Conservation (phyloP, 1,140 invertebrate genomes). For the Drosophila asahinai region DNA sequence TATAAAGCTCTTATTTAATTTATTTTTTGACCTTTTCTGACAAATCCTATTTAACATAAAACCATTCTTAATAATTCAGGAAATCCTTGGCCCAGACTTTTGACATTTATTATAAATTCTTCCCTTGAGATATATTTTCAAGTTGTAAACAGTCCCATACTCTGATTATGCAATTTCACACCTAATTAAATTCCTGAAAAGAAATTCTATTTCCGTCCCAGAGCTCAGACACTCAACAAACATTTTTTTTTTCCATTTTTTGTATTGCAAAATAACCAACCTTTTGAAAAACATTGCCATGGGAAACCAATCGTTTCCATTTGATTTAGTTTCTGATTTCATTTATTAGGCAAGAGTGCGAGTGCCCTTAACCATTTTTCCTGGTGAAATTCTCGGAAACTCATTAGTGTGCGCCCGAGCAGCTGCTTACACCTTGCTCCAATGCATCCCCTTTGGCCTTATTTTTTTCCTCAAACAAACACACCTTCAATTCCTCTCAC, state of each 20-base stretch:
- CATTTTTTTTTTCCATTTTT: background rate
- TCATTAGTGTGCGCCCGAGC: slow-evolving; percentile 62
- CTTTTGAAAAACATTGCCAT: slow-evolving; percentile 3
- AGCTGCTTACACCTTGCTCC: slow-evolving; percentile 50
- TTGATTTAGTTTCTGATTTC: slow-evolving; percentile 41
- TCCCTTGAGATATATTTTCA: background rate
- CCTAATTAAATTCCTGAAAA: slow-evolving; percentile 2
- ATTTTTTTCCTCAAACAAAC: background rate
- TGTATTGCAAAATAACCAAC: slow-evolving; percentile 8
- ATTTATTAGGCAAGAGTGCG: slow-evolving; percentile 14
- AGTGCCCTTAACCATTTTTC: slow-evolving; percentile 13
- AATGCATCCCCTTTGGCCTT: slow-evolving; percentile 12
- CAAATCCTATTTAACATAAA: background rate
- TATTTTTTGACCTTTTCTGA: background rate
- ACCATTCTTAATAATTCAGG: background rate
- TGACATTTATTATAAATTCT: background rate
- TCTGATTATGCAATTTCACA: slow-evolving; percentile 1
- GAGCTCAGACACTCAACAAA: slow-evolving; percentile 13
- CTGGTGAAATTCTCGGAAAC: slow-evolving; percentile 41
- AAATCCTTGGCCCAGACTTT: background rate
- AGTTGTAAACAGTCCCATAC: background rate
- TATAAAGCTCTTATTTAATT: background rate
- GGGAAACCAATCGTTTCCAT: slow-evolving; percentile 39
- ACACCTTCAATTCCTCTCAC: slow-evolving; percentile 3
- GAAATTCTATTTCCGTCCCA: background rate